These are phyloP conservation scores for Meiosimyza platycephala DNA, from an alignment of 2,888 invertebrate species.

Conservation along the genomic window DNA sequence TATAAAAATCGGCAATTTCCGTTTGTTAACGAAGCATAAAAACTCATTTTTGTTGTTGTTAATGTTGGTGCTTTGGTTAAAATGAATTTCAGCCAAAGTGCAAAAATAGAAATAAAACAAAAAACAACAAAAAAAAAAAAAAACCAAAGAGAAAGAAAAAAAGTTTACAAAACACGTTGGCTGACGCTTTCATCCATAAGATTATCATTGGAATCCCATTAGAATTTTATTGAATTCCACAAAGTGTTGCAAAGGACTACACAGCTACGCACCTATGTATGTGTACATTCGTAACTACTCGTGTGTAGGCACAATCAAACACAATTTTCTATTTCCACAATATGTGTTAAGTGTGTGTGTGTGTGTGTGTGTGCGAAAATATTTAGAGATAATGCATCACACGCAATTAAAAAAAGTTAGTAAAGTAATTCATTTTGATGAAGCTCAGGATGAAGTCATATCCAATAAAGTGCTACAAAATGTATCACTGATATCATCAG, in stretches of 20 bases:
- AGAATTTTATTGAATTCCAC: slow-evolving; percentile 61
- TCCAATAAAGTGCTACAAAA: too few species aligned
- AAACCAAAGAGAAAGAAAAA: not conserved
- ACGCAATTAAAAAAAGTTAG: not conserved
- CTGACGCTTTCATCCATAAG: slow-evolving; percentile 53
- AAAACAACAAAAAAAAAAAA: slow-evolving; percentile 1
- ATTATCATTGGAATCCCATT: slow-evolving; percentile 62
- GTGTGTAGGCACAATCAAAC: not conserved
- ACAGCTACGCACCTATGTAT: slow-evolving; percentile 3
- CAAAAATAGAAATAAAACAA: slow-evolving; percentile 28
- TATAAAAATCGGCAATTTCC: slow-evolving; percentile 47
- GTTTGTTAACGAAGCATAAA: slow-evolving; percentile 55
- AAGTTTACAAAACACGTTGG: too few species aligned
- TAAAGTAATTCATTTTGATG: not conserved
- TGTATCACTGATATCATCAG: too few species aligned
- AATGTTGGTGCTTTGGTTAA: slow-evolving; percentile 30
- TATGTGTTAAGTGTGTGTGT: not conserved
- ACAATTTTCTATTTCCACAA: not conserved
- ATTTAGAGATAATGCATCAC: not conserved
- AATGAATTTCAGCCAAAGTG: slow-evolving; percentile 41
- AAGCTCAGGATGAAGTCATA: too few species aligned
- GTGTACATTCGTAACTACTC: not conserved
- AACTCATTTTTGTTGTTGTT: slow-evolving; percentile 34
- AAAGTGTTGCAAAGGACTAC: slow-evolving; percentile 27
- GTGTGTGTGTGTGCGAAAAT: not conserved